Evolutionary conservation across 2,888 invertebrate genomes (phyloP).

Genomic region (Phaedon cochleariae): DNA sequence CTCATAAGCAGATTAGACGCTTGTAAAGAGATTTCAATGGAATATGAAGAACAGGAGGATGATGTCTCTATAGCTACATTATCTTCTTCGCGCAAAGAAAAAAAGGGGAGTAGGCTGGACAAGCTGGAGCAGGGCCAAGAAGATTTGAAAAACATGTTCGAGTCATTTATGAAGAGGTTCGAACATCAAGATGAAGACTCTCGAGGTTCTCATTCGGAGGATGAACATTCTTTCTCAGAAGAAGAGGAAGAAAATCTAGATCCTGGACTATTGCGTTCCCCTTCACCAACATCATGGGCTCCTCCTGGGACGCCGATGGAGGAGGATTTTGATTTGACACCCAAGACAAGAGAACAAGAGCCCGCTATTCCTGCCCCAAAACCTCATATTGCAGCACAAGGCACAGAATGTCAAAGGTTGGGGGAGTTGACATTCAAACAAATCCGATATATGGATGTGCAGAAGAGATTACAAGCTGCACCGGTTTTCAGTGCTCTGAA

Average conservation of each 20-base stretch:
- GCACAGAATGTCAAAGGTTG: slow-evolving; percentile 24
- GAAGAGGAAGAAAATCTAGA: too few species aligned
- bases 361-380: slow-evolving; percentile 7
- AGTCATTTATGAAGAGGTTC: neutral
- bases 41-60: too few species aligned
- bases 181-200: slow-evolving; percentile 5
- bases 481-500: slow-evolving; percentile 18
- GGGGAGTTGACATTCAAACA: slow-evolving; percentile 13
- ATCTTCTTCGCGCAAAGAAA: neutral
- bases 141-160: neutral
- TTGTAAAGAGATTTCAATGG: too few species aligned
- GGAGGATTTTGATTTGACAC: slow-evolving; percentile 15
- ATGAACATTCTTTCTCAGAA: too few species aligned
- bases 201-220: neutral
- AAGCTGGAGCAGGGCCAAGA: neutral
- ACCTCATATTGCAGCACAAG: slow-evolving; percentile 23
- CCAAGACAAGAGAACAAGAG: slow-evolving; percentile 7
- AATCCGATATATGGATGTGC: slow-evolving; percentile 23
- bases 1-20: too few species aligned
- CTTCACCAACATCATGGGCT: too few species aligned
- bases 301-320: too few species aligned
- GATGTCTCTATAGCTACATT: slow-evolving; percentile 14
- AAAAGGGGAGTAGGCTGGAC: neutral
- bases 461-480: slow-evolving; percentile 14
- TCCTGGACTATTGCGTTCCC: too few species aligned